phyloP scores from a whole-genome alignment of 1,140 invertebrate species.

The Ruditapes philippinarum region DNA sequence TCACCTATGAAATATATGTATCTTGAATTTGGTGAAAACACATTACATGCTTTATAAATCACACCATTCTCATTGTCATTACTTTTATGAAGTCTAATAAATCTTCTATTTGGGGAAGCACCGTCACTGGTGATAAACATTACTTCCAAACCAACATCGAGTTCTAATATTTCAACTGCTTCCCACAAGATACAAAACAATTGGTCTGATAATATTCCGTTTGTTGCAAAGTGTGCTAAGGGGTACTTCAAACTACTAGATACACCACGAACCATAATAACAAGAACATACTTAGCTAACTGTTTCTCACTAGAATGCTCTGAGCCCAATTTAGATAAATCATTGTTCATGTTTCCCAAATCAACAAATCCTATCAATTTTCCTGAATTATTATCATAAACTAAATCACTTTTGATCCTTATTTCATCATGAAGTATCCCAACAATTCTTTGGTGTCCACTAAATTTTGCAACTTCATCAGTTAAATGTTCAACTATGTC shows the following conservation, averaged over 20 bases:
- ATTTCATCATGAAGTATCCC: neutral
- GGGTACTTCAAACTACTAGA: slow-evolving; percentile 48
- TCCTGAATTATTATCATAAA: neutral
- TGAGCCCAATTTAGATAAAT: neutral
- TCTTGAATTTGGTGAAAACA: neutral
- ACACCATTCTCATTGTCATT: neutral
- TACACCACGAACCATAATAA: slow-evolving; percentile 55
- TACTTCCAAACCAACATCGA: slow-evolving; percentile 24
- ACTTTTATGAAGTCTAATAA: neutral
- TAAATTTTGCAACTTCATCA: neutral
- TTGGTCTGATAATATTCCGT: slow-evolving; percentile 60
- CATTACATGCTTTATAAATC: neutral
- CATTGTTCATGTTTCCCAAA: neutral
- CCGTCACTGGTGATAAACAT: slow-evolving; percentile 70
- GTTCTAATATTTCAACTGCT: slow-evolving; percentile 44
- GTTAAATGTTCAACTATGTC: neutral
- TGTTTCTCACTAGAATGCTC: neutral
- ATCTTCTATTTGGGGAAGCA: slow-evolving; percentile 63
- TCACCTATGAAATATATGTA: neutral
- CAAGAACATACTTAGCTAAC: neutral
- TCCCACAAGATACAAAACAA: slow-evolving; percentile 68
- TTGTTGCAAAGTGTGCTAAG: slow-evolving; percentile 64
- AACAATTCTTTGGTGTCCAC: neutral
- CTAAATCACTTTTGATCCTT: neutral
- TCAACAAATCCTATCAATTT: neutral